These are phyloP conservation scores for Anguilla japonica DNA, from an alignment of 2,113 vertebrate species.

Conservation along the genomic window DNA sequence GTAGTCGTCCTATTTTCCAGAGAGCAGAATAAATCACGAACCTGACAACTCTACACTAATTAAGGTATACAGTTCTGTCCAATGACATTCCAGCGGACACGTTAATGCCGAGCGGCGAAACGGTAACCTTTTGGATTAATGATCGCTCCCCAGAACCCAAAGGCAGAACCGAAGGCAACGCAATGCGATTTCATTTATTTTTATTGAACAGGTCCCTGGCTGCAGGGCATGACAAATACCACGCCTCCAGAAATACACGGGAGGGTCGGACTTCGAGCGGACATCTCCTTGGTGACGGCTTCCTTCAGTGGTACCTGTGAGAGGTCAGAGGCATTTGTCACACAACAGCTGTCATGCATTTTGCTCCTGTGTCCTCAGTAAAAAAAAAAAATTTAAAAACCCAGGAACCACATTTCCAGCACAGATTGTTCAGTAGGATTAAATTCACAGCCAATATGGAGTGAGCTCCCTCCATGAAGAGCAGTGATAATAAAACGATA, in stretches of 20 bases:
- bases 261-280: constrained; percentile 63
- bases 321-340: constrained; percentile 11
- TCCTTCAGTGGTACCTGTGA: constrained; percentile 97
- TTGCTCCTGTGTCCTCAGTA: not conserved
- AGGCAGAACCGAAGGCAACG: not conserved
- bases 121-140: not conserved
- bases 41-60: not conserved
- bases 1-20: not conserved
- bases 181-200: not conserved
- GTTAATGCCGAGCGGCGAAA: not conserved
- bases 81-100: not conserved
- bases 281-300: constrained; percentile 88
- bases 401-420: too few species aligned
- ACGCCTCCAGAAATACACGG: constrained; percentile 35
- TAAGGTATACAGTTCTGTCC: not conserved
- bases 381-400: not conserved
- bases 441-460: not conserved
- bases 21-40: not conserved
- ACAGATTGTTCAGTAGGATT: not conserved
- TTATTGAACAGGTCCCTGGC: not conserved
- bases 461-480: not conserved
- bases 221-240: not conserved
- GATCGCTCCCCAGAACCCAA: not conserved
- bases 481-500: not conserved
- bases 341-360: not conserved